A percentile compares a stretch with the other conserved stretches of the same genome.
Evolutionary conservation across 2,113 vertebrate species (phyloP).

Genomic region (Chlorocebus sabaeus): DNA sequence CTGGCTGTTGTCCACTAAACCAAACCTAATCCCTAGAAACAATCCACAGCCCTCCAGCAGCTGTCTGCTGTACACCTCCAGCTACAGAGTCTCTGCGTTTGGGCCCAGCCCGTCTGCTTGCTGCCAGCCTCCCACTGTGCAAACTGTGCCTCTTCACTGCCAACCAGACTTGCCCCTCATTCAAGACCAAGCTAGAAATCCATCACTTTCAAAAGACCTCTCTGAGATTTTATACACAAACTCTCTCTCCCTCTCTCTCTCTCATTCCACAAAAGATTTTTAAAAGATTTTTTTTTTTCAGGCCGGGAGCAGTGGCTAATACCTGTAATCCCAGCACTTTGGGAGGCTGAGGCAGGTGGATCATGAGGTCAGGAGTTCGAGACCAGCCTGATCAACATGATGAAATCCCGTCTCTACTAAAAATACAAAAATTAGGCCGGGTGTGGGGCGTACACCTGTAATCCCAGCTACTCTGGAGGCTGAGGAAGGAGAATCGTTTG

Average conservation of each 20-base stretch:
- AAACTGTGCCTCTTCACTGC: neutral
- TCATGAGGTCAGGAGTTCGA: too few relatives aligned
- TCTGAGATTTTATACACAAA: neutral
- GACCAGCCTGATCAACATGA: too few relatives aligned
- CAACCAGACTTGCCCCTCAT: neutral
- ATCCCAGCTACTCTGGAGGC: too few relatives aligned
- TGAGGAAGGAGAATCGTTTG: too few relatives aligned
- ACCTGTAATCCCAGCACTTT: too few relatives aligned
- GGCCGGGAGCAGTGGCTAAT: too few relatives aligned
- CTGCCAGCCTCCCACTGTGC: neutral
- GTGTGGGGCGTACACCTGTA: too few relatives aligned
- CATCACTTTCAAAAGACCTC: neutral
- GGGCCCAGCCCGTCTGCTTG: neutral
- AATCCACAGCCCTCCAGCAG: neutral
- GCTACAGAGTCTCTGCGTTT: neutral
- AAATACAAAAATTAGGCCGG: too few relatives aligned
- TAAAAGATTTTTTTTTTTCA: too few relatives aligned
- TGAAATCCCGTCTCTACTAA: too few relatives aligned
- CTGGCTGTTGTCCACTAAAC: neutral
- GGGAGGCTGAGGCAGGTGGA: too few relatives aligned
- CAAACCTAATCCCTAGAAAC: neutral
- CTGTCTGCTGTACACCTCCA: neutral
- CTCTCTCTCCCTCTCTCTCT: neutral
- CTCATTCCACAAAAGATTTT: neutral
- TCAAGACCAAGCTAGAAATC: neutral